Evolutionary conservation across 2,888 invertebrate species (phyloP).

Genomic region (Tetanocera ferruginea): DNA sequence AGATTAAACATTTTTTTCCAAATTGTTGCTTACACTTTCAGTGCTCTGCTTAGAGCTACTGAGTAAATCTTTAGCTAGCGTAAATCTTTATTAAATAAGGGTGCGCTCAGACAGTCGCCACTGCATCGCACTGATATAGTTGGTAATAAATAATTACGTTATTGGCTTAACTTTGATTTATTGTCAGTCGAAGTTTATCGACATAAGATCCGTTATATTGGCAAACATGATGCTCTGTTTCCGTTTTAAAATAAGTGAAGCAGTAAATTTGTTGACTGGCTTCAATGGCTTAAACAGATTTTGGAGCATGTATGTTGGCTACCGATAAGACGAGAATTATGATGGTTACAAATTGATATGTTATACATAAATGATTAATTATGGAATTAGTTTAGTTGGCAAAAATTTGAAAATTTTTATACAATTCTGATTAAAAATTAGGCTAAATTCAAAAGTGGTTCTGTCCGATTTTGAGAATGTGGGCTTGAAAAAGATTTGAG

Average conservation of each 20-base stretch:
- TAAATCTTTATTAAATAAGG: too few relatives aligned
- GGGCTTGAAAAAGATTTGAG: too few relatives aligned
- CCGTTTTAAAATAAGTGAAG: not conserved
- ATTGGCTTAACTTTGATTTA: conserved; percentile 1
- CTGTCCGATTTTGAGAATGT: too few relatives aligned
- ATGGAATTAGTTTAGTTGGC: not conserved
- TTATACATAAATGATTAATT: not conserved
- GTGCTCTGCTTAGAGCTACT: too few relatives aligned
- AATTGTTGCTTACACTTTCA: not conserved
- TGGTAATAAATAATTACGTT: not conserved
- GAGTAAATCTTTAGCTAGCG: too few relatives aligned
- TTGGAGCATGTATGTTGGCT: not conserved
- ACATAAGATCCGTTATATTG: not conserved
- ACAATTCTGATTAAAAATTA: too few relatives aligned
- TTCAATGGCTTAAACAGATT: not conserved
- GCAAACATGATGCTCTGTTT: not conserved
- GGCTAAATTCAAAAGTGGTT: too few relatives aligned
- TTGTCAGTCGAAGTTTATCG: not conserved
- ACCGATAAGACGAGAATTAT: not conserved
- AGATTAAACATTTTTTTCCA: too few relatives aligned
- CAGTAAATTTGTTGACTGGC: conserved; percentile 13
- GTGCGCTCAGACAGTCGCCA: not conserved
- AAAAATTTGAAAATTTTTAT: too few relatives aligned
- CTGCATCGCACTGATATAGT: not conserved
- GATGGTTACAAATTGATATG: not conserved